Evolutionary conservation across 2,888 invertebrate species (phyloP), one percentile per base, ranked within the genome.

Genomic region (Pterostichus niger): DNA sequence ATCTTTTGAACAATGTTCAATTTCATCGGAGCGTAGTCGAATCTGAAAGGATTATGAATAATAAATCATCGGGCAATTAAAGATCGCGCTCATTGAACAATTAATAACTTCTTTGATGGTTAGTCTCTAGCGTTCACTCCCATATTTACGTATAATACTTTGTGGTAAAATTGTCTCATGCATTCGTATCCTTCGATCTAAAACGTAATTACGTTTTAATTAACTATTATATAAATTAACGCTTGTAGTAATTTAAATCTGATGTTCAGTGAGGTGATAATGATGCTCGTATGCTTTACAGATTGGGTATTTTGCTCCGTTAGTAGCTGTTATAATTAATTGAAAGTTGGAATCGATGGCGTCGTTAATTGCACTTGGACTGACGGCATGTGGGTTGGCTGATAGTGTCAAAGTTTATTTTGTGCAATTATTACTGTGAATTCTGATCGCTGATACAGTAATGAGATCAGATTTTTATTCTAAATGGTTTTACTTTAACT

Each of bases 221-320:
- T 68, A 80, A 68, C 68, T 80, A 80, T 64, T 79, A 80, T 80
- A 80, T 64, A 68, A 68, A 80, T 80, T 80, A 80, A 80, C 80
- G 80, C 52, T n/a, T 68, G 52, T 46, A 49, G 68, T 68, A 68
- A 68, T 80, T 68, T 71, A 33, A 80, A 68, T 64, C 71, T 68
- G 54, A 68, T 80, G 31, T 24, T n/a, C 15, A 33, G 54, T 24
- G 35, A 79, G 61, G 79, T 61, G 79, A 64, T 79, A 79, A 61
- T 79, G 79, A 78, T 24, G 44, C 56, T 54, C 56, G 52, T 40
- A 56, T 54, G 49, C 40, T 77, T 56, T 40, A 56, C 56, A 52
- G 44, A 49, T 49, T 75, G 75, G 31, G 49, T 75, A 75, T 75
- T 75, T 52, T 75, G 75, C 75, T 71, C 24, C 10, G 46, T 71